Conservation (phyloP, 2,797 vertebrate genomes). For the Trichosurus vulpecula region DNA sequence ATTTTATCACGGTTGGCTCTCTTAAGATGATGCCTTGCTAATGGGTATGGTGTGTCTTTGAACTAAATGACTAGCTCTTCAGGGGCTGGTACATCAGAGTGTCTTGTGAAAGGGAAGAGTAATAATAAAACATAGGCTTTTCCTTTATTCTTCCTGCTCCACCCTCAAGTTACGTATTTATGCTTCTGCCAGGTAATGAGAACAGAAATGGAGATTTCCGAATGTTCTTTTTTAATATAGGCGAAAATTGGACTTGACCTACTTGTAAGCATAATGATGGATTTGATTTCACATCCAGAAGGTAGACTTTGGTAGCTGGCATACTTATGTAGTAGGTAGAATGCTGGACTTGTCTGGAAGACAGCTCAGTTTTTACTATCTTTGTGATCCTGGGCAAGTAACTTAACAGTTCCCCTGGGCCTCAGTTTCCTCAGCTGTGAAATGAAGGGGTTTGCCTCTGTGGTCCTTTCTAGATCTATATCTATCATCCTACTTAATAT, state of each 20-base stretch:
- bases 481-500: not conserved
- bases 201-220: conserved; percentile 42
- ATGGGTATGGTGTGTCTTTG: not conserved
- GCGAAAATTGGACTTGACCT: not conserved
- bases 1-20: not conserved
- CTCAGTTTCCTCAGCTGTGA: not conserved
- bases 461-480: not conserved
- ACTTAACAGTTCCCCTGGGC: not conserved
- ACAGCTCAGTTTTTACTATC: not conserved
- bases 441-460: not conserved
- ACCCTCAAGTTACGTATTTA: conserved; percentile 42
- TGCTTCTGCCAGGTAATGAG: conserved; percentile 21
- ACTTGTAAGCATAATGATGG: not conserved
- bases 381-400: not conserved
- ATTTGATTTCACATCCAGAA: conserved; percentile 32
- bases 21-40: not conserved
- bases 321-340: conserved; percentile 40
- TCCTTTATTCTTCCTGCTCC: conserved; percentile 17
- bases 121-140: conserved; percentile 36
- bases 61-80: not conserved
- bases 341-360: not conserved
- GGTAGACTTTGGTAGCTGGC: conserved; percentile 43
- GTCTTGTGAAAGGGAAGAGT: conserved; percentile 21
- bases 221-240: not conserved
- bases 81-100: conserved; percentile 19